Percentiles rank a stretch among this genome's conserved stretches.
Conservation (phyloP, 1,140 invertebrate genomes). For the Drosophila novamexicana region DNA sequence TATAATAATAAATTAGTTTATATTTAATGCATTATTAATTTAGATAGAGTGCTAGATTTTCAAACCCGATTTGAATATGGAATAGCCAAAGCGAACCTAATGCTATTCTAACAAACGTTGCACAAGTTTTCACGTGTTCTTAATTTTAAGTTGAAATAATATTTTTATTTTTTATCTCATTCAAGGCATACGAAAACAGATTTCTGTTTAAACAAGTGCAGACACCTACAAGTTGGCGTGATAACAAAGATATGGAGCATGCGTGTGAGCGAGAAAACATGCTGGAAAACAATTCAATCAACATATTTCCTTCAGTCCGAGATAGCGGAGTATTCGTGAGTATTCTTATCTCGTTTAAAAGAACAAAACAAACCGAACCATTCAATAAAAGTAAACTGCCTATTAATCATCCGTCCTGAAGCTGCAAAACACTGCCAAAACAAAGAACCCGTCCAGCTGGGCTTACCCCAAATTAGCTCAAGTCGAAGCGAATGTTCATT, state of each 20-base stretch:
- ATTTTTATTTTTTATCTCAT: constrained; percentile 1
- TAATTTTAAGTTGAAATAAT: background rate
- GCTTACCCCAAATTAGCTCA: constrained; percentile 14
- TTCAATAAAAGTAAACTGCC: constrained; percentile 1
- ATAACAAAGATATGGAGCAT: constrained; percentile 26
- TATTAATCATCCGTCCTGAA: background rate
- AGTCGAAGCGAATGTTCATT: background rate
- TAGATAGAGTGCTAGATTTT: constrained; percentile 29
- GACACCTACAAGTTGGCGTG: constrained; percentile 5
- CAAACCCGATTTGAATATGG: constrained; percentile 28
- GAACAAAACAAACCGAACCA: constrained; percentile 10
- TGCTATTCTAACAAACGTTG: constrained; percentile 16
- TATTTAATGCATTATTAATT: constrained; percentile 16
- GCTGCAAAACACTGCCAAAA: constrained; percentile 1
- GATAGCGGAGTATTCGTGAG: constrained; percentile 17
- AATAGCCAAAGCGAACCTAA: background rate
- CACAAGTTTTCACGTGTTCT: background rate
- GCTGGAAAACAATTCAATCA: constrained; percentile 36
- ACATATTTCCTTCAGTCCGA: constrained; percentile 3
- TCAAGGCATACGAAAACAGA: constrained; percentile 7
- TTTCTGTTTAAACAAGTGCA: constrained; percentile 43
- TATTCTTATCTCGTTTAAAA: constrained; percentile 37
- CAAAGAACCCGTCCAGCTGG: constrained; percentile 16
- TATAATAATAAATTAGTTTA: constrained; percentile 1
- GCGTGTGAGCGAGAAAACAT: constrained; percentile 15